These are phyloP conservation scores for Halyomorpha halys DNA, from an alignment of 1,140 invertebrate genomes.

Conservation along the genomic window DNA sequence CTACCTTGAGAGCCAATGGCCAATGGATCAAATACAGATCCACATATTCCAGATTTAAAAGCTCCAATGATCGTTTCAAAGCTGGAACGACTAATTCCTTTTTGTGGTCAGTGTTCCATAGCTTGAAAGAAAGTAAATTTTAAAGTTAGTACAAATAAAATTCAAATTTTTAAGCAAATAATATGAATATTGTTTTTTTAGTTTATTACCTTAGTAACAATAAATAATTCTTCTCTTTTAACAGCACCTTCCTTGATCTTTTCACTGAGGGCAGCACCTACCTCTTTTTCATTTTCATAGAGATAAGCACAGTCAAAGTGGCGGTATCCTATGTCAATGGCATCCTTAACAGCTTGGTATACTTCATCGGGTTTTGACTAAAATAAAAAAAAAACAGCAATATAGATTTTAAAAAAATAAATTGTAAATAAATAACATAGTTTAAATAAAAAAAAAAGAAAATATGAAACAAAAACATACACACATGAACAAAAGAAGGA, in stretches of 20 bases:
- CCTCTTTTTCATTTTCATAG: constrained; percentile 73
- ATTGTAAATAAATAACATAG: not conserved
- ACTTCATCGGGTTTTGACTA: constrained; percentile 47
- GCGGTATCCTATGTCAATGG: constrained; percentile 65
- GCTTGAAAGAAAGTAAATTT: constrained; percentile 31
- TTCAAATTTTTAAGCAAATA: no score
- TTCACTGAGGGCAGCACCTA: constrained; percentile 62
- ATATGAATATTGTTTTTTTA: no score
- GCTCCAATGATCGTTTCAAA: constrained; percentile 46
- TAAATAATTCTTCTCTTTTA: constrained; percentile 60
- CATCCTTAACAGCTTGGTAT: constrained; percentile 47
- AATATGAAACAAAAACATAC: no score
- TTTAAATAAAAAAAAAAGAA: no score
- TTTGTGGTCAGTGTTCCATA: constrained; percentile 45
- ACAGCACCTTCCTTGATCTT: constrained; percentile 59
- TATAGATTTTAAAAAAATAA: no score
- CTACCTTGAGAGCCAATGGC: constrained; percentile 51
- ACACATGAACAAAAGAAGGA: no score
- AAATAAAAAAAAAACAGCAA: constrained; percentile 18
- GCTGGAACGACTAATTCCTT: constrained; percentile 40
- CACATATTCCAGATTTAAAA: constrained; percentile 58
- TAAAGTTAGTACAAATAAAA: no score
- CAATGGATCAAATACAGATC: constrained; percentile 73
- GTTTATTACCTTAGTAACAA: constrained; percentile 43
- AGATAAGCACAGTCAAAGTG: constrained; percentile 72